Conservation (phyloP, 1,140 invertebrate genomes). For the Anastrepha ludens region DNA sequence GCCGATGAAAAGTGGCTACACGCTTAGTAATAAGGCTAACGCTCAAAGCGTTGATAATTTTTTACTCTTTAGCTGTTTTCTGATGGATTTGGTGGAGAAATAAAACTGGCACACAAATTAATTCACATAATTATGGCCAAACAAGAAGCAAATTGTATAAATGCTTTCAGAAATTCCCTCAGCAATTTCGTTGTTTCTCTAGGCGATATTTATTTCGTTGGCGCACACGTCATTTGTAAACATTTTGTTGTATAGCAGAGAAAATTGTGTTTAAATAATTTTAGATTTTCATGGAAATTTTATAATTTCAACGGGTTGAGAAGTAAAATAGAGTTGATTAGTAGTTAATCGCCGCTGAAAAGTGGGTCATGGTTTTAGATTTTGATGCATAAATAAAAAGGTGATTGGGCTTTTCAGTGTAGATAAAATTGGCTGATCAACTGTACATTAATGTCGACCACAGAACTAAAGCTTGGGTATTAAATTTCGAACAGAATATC, state of each 20-base stretch:
- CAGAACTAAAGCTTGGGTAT: no score
- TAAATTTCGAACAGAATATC: no score
- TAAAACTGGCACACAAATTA: slow-evolving; percentile 51
- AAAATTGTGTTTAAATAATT: not conserved
- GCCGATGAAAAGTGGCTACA: not conserved
- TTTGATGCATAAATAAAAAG: no score
- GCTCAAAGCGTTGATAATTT: not conserved
- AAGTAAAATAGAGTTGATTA: not conserved
- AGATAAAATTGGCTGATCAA: no score
- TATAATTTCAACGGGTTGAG: not conserved
- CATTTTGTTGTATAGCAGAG: not conserved
- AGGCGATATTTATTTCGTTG: not conserved
- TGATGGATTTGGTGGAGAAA: not conserved
- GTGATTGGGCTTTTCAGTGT: no score
- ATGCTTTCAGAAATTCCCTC: not conserved
- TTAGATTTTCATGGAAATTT: not conserved
- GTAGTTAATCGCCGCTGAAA: not conserved
- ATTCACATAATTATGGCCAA: slow-evolving; percentile 47
- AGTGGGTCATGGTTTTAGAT: not conserved
- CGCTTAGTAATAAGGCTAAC: not conserved
- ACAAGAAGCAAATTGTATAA: not conserved
- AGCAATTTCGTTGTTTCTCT: not conserved
- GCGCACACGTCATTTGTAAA: not conserved
- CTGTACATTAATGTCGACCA: no score
- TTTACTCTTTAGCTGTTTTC: not conserved